These are phyloP conservation scores for Solen grandis DNA, from an alignment of 1,140 invertebrate genomes.

Conservation along the genomic window DNA sequence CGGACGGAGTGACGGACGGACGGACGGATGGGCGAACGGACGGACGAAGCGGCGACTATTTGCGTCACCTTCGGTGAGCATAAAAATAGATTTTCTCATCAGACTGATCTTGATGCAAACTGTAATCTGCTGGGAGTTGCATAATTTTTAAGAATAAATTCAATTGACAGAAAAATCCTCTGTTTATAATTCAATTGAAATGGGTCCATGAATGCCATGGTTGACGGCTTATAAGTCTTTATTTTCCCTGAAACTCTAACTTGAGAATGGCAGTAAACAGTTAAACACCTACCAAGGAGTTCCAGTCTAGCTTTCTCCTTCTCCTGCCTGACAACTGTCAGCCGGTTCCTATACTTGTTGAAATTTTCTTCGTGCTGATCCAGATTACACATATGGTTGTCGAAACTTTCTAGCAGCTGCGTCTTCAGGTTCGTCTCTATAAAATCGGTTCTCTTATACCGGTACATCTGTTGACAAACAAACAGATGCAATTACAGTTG, in stretches of 20 bases:
- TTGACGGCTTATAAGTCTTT: too few species aligned
- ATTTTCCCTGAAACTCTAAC: not conserved
- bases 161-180: too few species aligned
- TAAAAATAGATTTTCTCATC: too few species aligned
- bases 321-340: constrained; percentile 84
- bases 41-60: too few species aligned
- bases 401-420: constrained; percentile 83
- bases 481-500: constrained; percentile 3
- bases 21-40: too few species aligned
- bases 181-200: too few species aligned
- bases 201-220: too few species aligned
- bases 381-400: constrained; percentile 67
- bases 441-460: constrained; percentile 83
- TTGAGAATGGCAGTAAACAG: not conserved
- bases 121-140: too few species aligned
- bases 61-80: too few species aligned
- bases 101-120: too few species aligned
- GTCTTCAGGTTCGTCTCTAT: constrained; percentile 85
- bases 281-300: constrained; percentile 61
- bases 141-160: too few species aligned
- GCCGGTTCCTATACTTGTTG: constrained; percentile 84
- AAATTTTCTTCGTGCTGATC: constrained; percentile 81
- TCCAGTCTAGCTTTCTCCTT: constrained; percentile 79
- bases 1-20: too few species aligned
- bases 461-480: constrained; percentile 77